Base-by-base conservation (phyloP, 2,113 vertebrate species). In the Scomber japonicus region DNA sequence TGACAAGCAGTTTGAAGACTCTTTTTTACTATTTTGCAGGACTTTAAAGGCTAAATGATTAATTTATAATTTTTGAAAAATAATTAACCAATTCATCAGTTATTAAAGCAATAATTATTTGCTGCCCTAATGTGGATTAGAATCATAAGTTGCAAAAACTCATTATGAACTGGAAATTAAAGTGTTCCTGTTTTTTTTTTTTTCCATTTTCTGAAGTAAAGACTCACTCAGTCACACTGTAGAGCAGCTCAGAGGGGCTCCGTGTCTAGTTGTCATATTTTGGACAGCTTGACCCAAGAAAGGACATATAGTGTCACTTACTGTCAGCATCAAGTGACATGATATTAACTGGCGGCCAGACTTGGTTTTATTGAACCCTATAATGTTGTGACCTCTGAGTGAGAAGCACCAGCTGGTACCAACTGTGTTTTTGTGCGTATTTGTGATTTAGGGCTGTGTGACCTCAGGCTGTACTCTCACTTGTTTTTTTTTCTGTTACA, bases 331-430 rank as follows among this genome's bases (percentile, higher is more conserved):
- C 81, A 78, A 67, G 54, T 55, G 35, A 60, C 46, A 68, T 59
- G 56, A 78, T 63, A 14, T 50, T 17, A 51, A 73, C 73, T 55
- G 55, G 65, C 54, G 83, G 64, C 49, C 35, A 15, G 55, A 62
- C 65, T 48, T 57, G 67, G 49, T 68, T 55, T 78, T 80, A 21
- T 75, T 67, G n/a, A 69, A 75, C 51, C 57, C 30, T 1, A 17
- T 61, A 64, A 44, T 56, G 49, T 44, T 54, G 40, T 74, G 67
- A 69, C 81, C 73, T 48, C 44, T 5, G 14, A 75, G 78, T 78
- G 55, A 60, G 24, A n/a, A 13, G 17, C 57, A 50, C 65, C 86
- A 85, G 77, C 88, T 89, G 82, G 4, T 64, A 40, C 64, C 81
- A 44, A 62, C 31, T 64, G 66, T 83, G 15, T 76, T n/a, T 77